A percentile compares a stretch with the other conserved stretches of the same genome.
Evolutionary conservation across 2,113 vertebrate genomes (phyloP).

Genomic region (Salminus brasiliensis): DNA sequence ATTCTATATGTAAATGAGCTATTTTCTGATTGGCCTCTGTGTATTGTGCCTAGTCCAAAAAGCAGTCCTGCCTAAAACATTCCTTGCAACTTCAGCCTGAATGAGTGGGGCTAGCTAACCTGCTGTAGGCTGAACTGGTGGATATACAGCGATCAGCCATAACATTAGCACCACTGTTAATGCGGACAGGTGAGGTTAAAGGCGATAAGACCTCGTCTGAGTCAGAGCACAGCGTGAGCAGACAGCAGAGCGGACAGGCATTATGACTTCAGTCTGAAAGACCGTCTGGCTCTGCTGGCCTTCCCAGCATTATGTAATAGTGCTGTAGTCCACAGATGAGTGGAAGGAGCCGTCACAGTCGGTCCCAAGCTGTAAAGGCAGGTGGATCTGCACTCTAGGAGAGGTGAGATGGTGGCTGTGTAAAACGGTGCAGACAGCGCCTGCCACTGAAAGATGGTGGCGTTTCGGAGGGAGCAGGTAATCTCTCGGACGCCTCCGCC

Average conservation of each 20-base stretch:
- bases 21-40: no score
- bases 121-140: no score
- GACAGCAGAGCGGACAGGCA: background rate
- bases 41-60: no score
- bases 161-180: no score
- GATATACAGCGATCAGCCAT: no score
- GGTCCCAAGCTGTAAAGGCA: background rate
- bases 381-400: conserved; percentile 17
- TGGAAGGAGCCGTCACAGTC: background rate
- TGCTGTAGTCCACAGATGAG: background rate
- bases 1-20: no score
- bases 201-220: background rate
- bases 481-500: conserved; percentile 50
- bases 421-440: background rate
- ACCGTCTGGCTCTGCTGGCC: background rate
- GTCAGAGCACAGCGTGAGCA: background rate
- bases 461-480: conserved; percentile 38
- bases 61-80: no score
- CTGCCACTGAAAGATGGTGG: conserved; percentile 25
- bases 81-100: no score
- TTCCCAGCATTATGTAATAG: background rate
- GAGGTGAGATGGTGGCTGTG: background rate
- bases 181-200: no score
- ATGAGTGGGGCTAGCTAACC: no score
- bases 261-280: no score